Conservation (phyloP, 2,113 vertebrate species). For the Saguinus midas region DNA sequence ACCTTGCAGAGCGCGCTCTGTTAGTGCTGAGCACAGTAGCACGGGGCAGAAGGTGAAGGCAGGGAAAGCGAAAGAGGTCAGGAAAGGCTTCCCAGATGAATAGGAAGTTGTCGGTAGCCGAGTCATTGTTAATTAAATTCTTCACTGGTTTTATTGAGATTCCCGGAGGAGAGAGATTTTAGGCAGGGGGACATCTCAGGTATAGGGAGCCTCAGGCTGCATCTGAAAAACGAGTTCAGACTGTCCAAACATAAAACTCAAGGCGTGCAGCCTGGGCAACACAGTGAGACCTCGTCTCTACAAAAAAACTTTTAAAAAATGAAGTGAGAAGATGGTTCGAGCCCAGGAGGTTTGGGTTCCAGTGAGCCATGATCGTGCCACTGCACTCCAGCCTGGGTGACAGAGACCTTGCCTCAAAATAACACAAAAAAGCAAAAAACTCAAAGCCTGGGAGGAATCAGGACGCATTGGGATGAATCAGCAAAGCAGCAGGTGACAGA, state of each 20-base stretch:
- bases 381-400: too few relatives aligned
- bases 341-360: too few relatives aligned
- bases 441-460: background rate
- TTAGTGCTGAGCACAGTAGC: background rate
- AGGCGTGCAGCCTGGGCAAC: background rate
- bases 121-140: conserved; percentile 1
- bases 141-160: background rate
- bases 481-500: background rate
- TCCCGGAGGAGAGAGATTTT: background rate
- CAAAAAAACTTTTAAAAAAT: too few relatives aligned
- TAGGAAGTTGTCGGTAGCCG: background rate
- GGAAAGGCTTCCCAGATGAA: background rate
- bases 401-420: too few relatives aligned
- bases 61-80: background rate
- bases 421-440: background rate
- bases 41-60: background rate
- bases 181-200: background rate
- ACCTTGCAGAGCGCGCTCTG: too few relatives aligned
- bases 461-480: background rate
- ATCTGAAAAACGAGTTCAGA: background rate
- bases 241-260: background rate
- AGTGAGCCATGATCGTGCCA: too few relatives aligned
- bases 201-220: background rate
- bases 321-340: too few relatives aligned
- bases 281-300: too few relatives aligned